Conservation (phyloP, 2,113 vertebrate genomes). For the Cyprinodon variegatus region DNA sequence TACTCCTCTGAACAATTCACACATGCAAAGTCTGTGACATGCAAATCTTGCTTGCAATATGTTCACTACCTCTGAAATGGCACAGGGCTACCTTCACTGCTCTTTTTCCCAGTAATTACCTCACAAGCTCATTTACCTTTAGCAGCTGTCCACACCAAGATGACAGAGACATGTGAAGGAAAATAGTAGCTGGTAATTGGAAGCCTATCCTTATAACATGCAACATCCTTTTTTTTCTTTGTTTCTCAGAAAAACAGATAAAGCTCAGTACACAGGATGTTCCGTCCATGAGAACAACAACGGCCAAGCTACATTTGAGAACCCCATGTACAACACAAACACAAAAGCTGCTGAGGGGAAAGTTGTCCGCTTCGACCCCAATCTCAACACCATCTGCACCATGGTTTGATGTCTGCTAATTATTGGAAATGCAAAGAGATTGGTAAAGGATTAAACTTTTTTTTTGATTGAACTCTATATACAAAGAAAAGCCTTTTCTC, state of each 20-base stretch:
- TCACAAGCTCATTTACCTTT: conserved; percentile 53
- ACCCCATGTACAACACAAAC: conserved; percentile 98
- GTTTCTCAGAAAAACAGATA: conserved; percentile 91
- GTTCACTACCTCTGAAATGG: conserved; percentile 31
- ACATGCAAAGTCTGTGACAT: conserved; percentile 10
- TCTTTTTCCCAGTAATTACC: conserved; percentile 57
- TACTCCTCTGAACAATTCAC: conserved; percentile 4
- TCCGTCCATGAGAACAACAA: conserved; percentile 99
- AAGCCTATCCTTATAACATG: conserved; percentile 42
- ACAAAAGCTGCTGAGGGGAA: conserved; percentile 95
- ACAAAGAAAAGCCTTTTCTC: conserved; percentile 60
- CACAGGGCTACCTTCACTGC: conserved; percentile 29
- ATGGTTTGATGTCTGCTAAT: conserved; percentile 90
- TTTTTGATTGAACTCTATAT: conserved; percentile 63
- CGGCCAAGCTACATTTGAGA: conserved; percentile 98
- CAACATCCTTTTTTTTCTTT: conserved; percentile 4
- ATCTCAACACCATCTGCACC: conserved; percentile 99
- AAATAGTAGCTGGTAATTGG: conserved; percentile 47
- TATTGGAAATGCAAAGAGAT: background rate
- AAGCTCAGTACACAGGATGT: conserved; percentile 97
- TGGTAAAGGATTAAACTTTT: conserved; percentile 21
- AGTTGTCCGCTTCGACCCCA: conserved; percentile 96
- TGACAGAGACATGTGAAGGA: conserved; percentile 49
- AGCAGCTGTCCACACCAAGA: conserved; percentile 47
- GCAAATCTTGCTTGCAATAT: conserved; percentile 44